Percentiles rank a stretch among this genome's conserved stretches.
Conservation (phyloP, 2,113 vertebrate species). For the Calidris pygmaea region DNA sequence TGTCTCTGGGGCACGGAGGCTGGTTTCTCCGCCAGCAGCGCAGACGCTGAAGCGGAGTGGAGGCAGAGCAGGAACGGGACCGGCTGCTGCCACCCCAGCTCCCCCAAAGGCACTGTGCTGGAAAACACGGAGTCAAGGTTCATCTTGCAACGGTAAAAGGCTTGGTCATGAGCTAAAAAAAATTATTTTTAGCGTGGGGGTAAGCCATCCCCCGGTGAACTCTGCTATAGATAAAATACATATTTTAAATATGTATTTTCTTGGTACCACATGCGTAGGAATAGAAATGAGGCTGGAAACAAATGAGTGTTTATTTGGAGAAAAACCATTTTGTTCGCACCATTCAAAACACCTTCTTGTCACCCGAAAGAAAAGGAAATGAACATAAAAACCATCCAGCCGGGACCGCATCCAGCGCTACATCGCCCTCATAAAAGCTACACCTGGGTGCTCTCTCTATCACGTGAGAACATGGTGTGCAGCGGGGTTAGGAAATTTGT, state of each 20-base stretch:
- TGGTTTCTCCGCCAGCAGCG: background rate
- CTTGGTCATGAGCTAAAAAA: background rate
- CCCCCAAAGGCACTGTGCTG: background rate
- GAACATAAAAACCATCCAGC: background rate
- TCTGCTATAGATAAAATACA: background rate
- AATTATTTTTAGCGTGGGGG: background rate
- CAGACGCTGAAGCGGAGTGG: no score
- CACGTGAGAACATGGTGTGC: background rate
- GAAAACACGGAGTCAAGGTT: background rate
- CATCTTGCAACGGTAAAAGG: background rate
- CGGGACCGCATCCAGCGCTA: accelerated
- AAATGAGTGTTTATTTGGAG: background rate
- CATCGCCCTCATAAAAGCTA: background rate
- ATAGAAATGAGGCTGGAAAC: background rate
- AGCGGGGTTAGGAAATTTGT: background rate
- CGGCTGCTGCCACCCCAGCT: background rate
- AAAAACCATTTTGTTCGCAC: background rate
- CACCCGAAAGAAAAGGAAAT: background rate
- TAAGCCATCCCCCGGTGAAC: background rate
- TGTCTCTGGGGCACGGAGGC: accelerated
- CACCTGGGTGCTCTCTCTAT: background rate
- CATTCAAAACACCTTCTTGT: background rate
- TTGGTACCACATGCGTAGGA: background rate
- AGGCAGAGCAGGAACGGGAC: background rate
- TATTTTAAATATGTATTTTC: background rate